Base-by-base conservation (phyloP, 2,888 invertebrate genomes). In the Brenthis hecate region DNA sequence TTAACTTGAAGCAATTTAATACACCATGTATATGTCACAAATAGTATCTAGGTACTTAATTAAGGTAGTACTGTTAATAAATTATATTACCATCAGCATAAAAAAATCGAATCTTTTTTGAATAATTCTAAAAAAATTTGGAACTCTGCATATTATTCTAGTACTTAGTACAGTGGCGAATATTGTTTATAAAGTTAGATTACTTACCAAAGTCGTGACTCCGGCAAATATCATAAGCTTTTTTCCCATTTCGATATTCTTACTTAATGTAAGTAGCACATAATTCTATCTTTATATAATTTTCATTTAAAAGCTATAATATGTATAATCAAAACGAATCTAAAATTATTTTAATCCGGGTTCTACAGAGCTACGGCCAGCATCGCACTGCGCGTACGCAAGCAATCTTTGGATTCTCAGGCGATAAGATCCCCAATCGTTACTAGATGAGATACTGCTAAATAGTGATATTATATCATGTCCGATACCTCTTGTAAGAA, bases 391-490 rank as follows among this genome's bases (percentile, higher is more conserved):
- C 56, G 56, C 48, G 16, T 57, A 51, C 68, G 32, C 61, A 70
- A 74, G 57, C 61, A 72, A 74, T 73, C 71, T 70, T 65, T 56
- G 50, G 72, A 74, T 62, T 72, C 77, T 56, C 72, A 75, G n/a
- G 60, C 73, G 60, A 56, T 71, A 56, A 70, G 58, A 13, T 66
- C 64, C 36, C 54, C 68, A 68, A 68, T 73, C 72, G 68, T 48
- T 23, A 57, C 65, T 28, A 73, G 66, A 66, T 66, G 55, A 63
- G 72, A 72, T 73, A 73, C 16, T 69, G 47, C 56, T 61, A 23
- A 66, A 50, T 54, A 62, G 28, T 32, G 56, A 55, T 55, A 55
- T 60, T 23, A 58, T 47, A 43, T 62, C n/a, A 8, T 54, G 19
- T n/a, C 14, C 13, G 11, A 54, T 53, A 50, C 50, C 50, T 60